Conservation (phyloP, 2,113 vertebrate genomes). For the Gymnocephalus cernua region DNA sequence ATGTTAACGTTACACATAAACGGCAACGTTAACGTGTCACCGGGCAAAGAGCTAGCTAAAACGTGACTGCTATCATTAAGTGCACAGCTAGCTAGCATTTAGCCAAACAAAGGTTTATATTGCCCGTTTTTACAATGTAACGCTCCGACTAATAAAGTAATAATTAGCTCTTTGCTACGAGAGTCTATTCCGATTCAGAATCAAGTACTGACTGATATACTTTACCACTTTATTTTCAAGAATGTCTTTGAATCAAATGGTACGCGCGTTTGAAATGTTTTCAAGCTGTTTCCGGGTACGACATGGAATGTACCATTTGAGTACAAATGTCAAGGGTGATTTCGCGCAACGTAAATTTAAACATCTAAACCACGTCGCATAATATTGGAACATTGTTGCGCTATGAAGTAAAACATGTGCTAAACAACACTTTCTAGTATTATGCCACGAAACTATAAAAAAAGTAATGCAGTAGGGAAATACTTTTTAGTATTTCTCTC, state of each 20-base stretch:
- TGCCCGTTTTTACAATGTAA: not conserved
- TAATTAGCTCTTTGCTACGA: not conserved
- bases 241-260: slow-evolving; percentile 33
- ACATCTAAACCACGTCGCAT: rapidly evolving
- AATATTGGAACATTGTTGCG: rapidly evolving
- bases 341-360: not conserved
- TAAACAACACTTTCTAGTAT: rapidly evolving
- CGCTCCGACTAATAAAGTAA: no score
- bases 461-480: not conserved
- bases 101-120: not conserved
- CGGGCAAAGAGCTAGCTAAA: not conserved
- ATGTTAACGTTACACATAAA: not conserved
- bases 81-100: not conserved
- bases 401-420: rapidly evolving
- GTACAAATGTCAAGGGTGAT: not conserved
- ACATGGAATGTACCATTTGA: slow-evolving; percentile 57
- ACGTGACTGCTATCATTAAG: not conserved
- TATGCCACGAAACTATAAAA: rapidly evolving
- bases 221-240: not conserved
- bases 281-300: slow-evolving; percentile 65
- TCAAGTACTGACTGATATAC: not conserved
- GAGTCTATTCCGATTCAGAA: not conserved
- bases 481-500: rapidly evolving
- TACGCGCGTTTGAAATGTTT: slow-evolving; percentile 50
- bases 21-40: not conserved